Percentiles rank a stretch among this genome's conserved stretches.
Evolutionary conservation across 2,113 vertebrate species (phyloP).

Genomic region (Ailuropoda melanoleuca): DNA sequence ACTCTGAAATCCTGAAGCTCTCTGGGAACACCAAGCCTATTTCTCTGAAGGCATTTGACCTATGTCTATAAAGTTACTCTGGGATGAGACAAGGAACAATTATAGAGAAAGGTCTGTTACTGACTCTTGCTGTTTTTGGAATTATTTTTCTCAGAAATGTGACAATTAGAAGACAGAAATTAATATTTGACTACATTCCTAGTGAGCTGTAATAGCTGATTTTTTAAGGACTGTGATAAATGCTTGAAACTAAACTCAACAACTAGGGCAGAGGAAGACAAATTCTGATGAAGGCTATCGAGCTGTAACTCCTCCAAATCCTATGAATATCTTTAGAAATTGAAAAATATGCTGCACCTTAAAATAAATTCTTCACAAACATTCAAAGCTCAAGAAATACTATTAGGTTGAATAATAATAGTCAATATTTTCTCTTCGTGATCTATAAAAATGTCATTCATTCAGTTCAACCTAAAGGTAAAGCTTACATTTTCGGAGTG

Average conservation of each 20-base stretch:
- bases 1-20: background rate
- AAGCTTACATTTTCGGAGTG: background rate
- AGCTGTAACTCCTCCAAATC: background rate
- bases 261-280: constrained; percentile 51
- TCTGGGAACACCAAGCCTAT: background rate
- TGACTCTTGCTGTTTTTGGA: constrained; percentile 13
- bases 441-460: background rate
- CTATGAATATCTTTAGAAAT: constrained; percentile 52
- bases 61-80: background rate
- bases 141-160: constrained; percentile 54
- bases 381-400: constrained; percentile 45
- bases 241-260: constrained; percentile 56
- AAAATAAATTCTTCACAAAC: constrained; percentile 31
- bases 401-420: background rate
- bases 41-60: background rate
- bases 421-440: constrained; percentile 13
- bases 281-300: constrained; percentile 65
- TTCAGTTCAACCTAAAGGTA: background rate
- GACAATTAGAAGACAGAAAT: constrained; percentile 61
- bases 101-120: background rate
- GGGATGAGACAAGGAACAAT: constrained; percentile 24
- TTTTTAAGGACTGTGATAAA: constrained; percentile 46
- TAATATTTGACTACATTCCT: constrained; percentile 57
- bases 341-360: constrained; percentile 37
- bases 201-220: constrained; percentile 40